Conservation (phyloP, 2,113 vertebrate genomes). For the Pristiophorus japonicus region DNA sequence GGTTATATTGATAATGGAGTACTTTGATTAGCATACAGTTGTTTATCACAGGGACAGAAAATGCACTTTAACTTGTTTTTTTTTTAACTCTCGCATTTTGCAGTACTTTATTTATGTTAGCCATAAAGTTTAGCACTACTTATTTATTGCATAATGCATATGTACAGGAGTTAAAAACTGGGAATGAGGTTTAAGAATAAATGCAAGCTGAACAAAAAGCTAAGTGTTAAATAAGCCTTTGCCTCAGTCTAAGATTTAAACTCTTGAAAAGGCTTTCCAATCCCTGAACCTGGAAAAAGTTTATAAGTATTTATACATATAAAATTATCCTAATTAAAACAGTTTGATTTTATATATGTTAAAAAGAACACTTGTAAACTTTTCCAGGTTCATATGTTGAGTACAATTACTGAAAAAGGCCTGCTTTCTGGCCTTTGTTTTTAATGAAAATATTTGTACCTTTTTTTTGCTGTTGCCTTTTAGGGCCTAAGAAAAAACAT, state of each 20-base stretch:
- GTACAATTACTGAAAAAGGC: background rate
- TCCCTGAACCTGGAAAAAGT: background rate
- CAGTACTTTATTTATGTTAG: too few relatives aligned
- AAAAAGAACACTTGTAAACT: background rate
- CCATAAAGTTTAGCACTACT: background rate
- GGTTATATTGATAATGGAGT: background rate
- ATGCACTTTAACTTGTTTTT: background rate
- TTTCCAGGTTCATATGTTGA: background rate
- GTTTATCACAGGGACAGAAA: background rate
- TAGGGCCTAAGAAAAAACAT: background rate
- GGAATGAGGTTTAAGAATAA: background rate
- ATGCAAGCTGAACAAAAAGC: background rate
- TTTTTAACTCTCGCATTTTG: background rate
- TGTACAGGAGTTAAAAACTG: background rate
- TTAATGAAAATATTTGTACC: background rate
- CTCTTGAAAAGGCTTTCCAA: background rate
- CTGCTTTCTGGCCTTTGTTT: background rate
- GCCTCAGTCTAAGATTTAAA: background rate
- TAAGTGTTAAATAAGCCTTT: background rate
- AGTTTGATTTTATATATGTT: conserved; percentile 24
- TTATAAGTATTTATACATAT: background rate
- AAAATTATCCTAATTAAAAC: background rate
- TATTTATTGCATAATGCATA: background rate
- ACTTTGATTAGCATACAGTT: background rate
- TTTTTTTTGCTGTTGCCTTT: background rate